Evolutionary conservation across 2,113 vertebrate genomes (phyloP).

Genomic region (Fregata magnificens): DNA sequence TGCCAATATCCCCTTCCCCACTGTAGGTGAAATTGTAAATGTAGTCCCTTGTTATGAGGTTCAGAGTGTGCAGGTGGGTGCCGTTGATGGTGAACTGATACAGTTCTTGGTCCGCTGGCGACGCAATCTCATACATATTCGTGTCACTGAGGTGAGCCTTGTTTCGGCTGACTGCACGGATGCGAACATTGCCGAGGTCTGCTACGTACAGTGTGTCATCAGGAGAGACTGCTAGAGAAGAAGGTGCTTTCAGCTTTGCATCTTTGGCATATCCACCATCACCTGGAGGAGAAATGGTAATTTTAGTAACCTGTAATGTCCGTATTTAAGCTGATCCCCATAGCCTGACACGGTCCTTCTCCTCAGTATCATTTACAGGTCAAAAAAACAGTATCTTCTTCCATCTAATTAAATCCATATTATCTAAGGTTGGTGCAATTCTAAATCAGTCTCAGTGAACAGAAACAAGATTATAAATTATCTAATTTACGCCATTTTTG

Average conservation of each 20-base stretch:
- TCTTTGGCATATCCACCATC: constrained; percentile 95
- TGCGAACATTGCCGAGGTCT: constrained; percentile 93
- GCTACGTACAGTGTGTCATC: constrained; percentile 92
- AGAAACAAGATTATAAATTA: constrained; percentile 67
- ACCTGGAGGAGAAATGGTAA: constrained; percentile 71
- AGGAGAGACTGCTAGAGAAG: constrained; percentile 89
- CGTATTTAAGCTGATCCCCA: neutral
- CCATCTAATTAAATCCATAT: constrained; percentile 51
- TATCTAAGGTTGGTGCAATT: constrained; percentile 51
- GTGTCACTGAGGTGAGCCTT: constrained; percentile 81
- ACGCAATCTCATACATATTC: constrained; percentile 89
- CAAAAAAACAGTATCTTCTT: constrained; percentile 49
- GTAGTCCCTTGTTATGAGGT: constrained; percentile 92
- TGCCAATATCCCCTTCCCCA: constrained; percentile 81
- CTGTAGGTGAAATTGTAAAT: constrained; percentile 94
- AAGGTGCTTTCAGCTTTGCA: constrained; percentile 92
- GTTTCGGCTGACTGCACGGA: constrained; percentile 89
- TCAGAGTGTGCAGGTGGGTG: constrained; percentile 91
- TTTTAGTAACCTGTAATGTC: neutral
- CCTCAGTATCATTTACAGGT: constrained; percentile 42
- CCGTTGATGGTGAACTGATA: constrained; percentile 93
- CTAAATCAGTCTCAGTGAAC: constrained; percentile 49
- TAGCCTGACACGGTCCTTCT: neutral
- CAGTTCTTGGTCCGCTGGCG: constrained; percentile 91
- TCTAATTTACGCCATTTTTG: constrained; percentile 59